A percentile compares a stretch with the other conserved stretches of the same genome.
Evolutionary conservation across 2,888 invertebrate species (phyloP).

Genomic region (Halictus quadricinctus): DNA sequence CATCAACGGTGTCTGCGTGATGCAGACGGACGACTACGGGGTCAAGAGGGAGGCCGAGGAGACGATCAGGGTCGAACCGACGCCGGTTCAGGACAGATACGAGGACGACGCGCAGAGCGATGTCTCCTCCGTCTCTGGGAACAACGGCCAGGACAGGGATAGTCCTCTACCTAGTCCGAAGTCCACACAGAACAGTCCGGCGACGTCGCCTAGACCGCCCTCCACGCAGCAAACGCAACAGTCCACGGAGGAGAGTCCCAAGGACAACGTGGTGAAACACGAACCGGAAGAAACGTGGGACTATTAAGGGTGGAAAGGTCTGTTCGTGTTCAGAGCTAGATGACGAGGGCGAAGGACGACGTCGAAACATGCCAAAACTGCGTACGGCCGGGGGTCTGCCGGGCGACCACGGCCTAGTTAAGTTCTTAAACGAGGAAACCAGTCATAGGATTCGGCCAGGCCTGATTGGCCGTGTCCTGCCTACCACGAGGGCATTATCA

Average conservation of each 20-base stretch:
- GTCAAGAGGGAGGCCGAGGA: constrained; percentile 85
- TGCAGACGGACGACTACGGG: constrained; percentile 91
- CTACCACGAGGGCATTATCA: constrained; percentile 81
- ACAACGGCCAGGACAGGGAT: constrained; percentile 77
- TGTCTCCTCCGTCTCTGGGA: constrained; percentile 81
- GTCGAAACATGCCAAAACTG: constrained; percentile 66
- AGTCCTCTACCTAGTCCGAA: constrained; percentile 80
- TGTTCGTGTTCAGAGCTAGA: not conserved
- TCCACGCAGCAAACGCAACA: constrained; percentile 73
- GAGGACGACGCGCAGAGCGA: constrained; percentile 84
- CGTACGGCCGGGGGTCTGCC: constrained; percentile 41
- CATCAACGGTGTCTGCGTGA: constrained; percentile 96
- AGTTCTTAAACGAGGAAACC: constrained; percentile 76
- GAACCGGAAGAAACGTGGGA: constrained; percentile 81
- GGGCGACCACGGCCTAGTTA: constrained; percentile 67
- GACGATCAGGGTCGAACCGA: constrained; percentile 90
- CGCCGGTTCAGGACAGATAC: constrained; percentile 87
- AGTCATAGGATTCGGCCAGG: constrained; percentile 80
- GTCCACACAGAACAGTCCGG: constrained; percentile 77
- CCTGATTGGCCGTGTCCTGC: constrained; percentile 77
- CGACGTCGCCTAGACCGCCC: constrained; percentile 76
- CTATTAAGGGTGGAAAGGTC: constrained; percentile 70
- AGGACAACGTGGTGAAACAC: constrained; percentile 77
- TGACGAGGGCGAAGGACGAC: not conserved
- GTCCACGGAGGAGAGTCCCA: constrained; percentile 75